Evolutionary conservation across 2,113 vertebrate genomes (phyloP).

Genomic region (Alethe castanea): DNA sequence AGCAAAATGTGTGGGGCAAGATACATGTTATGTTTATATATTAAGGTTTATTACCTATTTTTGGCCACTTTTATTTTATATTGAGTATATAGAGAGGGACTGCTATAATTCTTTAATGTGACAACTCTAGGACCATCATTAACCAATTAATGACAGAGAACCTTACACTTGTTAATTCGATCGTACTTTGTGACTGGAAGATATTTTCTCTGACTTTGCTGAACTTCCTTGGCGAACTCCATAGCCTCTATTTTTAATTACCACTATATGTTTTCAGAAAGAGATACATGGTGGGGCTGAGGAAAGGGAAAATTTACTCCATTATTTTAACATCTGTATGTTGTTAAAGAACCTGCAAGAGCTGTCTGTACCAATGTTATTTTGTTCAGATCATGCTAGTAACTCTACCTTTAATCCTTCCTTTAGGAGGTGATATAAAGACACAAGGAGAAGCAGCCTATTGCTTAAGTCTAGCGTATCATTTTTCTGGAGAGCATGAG

Average conservation of each 20-base stretch:
- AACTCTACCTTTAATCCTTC: background rate
- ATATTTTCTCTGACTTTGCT: background rate
- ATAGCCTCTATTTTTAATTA: background rate
- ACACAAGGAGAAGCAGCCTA: slow-evolving; percentile 78
- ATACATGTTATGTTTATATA: background rate
- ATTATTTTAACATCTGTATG: background rate
- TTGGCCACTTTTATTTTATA: background rate
- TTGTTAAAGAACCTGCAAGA: background rate
- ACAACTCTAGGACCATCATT: background rate
- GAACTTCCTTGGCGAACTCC: background rate
- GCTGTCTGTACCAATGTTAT: background rate
- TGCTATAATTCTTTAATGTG: background rate
- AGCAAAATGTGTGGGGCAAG: background rate
- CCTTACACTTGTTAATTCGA: background rate
- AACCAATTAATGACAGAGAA: background rate
- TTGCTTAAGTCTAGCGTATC: slow-evolving; percentile 75
- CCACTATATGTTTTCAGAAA: background rate
- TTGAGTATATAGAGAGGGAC: rapidly evolving
- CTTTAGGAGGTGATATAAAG: slow-evolving; percentile 68
- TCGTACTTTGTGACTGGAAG: background rate
- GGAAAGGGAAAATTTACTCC: background rate
- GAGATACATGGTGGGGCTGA: background rate
- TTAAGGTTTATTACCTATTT: background rate
- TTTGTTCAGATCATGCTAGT: background rate
- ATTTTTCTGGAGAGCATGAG: slow-evolving; percentile 70